Conservation (phyloP, 2,113 vertebrate species). For the Takifugu flavidus region DNA sequence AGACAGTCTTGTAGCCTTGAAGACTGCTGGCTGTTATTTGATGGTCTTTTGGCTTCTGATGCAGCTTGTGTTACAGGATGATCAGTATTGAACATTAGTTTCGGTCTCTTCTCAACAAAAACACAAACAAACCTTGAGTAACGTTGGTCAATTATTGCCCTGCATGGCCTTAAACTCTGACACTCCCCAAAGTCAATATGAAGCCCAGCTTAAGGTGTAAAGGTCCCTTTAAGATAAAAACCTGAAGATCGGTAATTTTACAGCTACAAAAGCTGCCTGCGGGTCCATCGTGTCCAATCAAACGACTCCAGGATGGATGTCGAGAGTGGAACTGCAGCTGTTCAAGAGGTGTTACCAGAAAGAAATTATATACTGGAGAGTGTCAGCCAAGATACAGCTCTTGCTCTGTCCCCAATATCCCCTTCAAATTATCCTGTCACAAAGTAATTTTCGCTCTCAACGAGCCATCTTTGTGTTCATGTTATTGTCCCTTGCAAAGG, state of each 20-base stretch:
- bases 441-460: neutral
- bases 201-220: slow-evolving; percentile 15
- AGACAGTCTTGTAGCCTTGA: neutral
- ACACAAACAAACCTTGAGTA: slow-evolving; percentile 14
- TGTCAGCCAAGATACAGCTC: slow-evolving; percentile 7
- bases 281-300: neutral
- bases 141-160: slow-evolving; percentile 1
- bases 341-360: slow-evolving; percentile 11
- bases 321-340: neutral
- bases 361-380: slow-evolving; percentile 3
- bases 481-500: slow-evolving; percentile 3
- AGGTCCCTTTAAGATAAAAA: slow-evolving; percentile 39
- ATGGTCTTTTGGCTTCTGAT: neutral
- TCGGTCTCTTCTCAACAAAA: neutral
- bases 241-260: neutral
- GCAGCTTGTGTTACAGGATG: too few species aligned
- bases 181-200: slow-evolving; percentile 23
- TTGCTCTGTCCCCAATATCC: neutral
- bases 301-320: slow-evolving; percentile 6
- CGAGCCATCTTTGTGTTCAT: neutral
- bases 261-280: neutral
- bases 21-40: neutral
- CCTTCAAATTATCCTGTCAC: slow-evolving; percentile 8
- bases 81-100: neutral
- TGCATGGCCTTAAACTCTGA: slow-evolving; percentile 45